A percentile compares a stretch with the other conserved stretches of the same genome.
phyloP scores from a whole-genome alignment of 2,888 invertebrate species.

The Hanleya hanleyi region DNA sequence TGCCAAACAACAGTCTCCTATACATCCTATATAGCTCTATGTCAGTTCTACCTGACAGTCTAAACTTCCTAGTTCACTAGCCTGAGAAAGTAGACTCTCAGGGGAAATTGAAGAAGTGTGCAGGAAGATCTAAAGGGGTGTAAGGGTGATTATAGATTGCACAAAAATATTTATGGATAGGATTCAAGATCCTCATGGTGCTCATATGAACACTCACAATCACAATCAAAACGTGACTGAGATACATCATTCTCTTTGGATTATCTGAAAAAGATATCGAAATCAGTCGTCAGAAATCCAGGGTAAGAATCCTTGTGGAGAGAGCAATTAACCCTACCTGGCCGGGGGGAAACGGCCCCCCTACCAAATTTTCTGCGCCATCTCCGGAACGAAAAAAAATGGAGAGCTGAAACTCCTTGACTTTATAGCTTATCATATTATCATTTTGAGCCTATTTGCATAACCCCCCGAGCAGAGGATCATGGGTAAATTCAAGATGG shows the following conservation, averaged over 20 bases:
- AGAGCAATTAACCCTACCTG: background rate
- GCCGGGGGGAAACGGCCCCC: no score
- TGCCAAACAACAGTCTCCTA: constrained; percentile 18
- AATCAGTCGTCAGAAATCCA: no score
- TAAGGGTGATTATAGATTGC: constrained; percentile 32
- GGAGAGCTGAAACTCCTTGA: no score
- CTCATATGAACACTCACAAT: no score
- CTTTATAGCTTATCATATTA: no score
- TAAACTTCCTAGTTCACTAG: constrained; percentile 29
- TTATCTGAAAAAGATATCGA: constrained; percentile 21
- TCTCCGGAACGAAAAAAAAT: no score
- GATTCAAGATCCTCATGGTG: constrained; percentile 19
- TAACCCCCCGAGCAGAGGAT: no score
- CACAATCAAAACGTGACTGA: no score
- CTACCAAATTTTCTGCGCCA: no score
- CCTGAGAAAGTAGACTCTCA: constrained; percentile 27
- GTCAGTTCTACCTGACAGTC: constrained; percentile 15
- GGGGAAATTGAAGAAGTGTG: constrained; percentile 19
- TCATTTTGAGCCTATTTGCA: no score
- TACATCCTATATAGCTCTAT: constrained; percentile 16
- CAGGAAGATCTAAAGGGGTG: constrained; percentile 15
- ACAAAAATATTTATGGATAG: constrained; percentile 28
- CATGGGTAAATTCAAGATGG: no score
- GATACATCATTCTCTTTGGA: no score
- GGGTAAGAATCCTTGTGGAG: constrained; percentile 27